Base-by-base conservation (phyloP, 2,113 vertebrate genomes). In the Leptodactylus fuscus region DNA sequence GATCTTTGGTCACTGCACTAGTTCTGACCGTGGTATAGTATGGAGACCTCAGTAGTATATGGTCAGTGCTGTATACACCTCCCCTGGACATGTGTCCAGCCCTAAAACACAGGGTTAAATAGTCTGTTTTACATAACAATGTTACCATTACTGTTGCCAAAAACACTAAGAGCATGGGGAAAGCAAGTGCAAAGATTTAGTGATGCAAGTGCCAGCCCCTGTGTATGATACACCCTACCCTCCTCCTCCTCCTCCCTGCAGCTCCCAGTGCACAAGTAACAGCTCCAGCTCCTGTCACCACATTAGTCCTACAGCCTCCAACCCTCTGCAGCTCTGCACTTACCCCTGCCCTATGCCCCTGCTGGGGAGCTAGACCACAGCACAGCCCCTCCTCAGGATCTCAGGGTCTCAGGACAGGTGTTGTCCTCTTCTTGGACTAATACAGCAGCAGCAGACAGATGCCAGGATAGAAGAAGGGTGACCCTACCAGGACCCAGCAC, bases 181-280 rank as follows among this genome's bases (percentile, higher is more conserved):
- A 83, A 83, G 81, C 81, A 74, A 83, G 69, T 74, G 81, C 22
- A 71, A 16, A 55, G 69, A 60, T 60, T 60, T 27, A 46, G 81
- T 24, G 67, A 82, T 73, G 48, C 44, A 10, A 60, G 22, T 60
- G 32, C 51, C 69, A 83, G 81, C 69, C 81, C 81, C 49, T 82
- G 20, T 83, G 51, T n/a, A n/a, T n/a, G n/a, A n/a, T n/a, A n/a
- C 69, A 38, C 46, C 62, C 81, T 34, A 8, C 51, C 81, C 51
- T 74, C 51, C 81, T 53, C 48, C 81, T 74, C 49, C 81, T 41
- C 49, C 51, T 70, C 65, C 20, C 32, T 24, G 29, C 81, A 82
- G n/a, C n/a, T n/a, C n/a, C n/a, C n/a, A n/a, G n/a, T n/a, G n/a
- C n/a, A n/a, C 49, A 36, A 41, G 65, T 73, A 53, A 27, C 13